Evolutionary conservation across 35 echinoderm and acorn worm genomes (phyloP), one percentile per base, ranked within the genome.

Genomic region (Nesometra sesokonis): DNA sequence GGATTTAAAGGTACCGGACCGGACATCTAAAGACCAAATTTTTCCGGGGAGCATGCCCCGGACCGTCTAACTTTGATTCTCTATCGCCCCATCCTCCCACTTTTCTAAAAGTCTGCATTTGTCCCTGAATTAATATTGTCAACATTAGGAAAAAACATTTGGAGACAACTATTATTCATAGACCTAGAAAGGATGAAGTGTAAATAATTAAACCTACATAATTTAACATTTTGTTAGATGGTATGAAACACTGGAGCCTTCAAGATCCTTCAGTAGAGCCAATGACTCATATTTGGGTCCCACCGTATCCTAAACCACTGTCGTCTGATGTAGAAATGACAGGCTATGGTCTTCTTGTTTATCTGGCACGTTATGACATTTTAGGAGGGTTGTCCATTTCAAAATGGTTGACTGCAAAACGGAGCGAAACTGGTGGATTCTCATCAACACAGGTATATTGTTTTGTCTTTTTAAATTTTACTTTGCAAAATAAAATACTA

Each of bases 281-380:
- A 30, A 52, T 35, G 79, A 86, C 5, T 23, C 23, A 90, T 77
- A 30, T 32, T 29, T 90, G 85, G 85, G 88, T 82, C 36, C 85
- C 82, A 23, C 82, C 36, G 47, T 91, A 90, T 57, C 89, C 82
- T 37, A 82, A 86, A 43, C 94, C 94, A 27, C 94, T 82, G 0
- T 90, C 96, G 0, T 33, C 76, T 30, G 88, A 91, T 33, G 85
- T 99, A 0, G 96, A 99, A 80, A 99, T 94, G 90, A 99, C 92
- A 30, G 89, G 81, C 27, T 94, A 94, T 76, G 92, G 83, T 11
- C 30, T 92, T 32, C 82, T 99, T 35, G 77, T 78, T 0, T 93
- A 97, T 47, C 38, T 97, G 52, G 79, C 89, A 17, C 84, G 31
- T 88, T 77, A 84, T 37, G 92, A 94, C 33, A 27, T 86, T 3